Evolutionary conservation across 2,113 vertebrate species (phyloP).

Genomic region (Tricholaema leucomelas): DNA sequence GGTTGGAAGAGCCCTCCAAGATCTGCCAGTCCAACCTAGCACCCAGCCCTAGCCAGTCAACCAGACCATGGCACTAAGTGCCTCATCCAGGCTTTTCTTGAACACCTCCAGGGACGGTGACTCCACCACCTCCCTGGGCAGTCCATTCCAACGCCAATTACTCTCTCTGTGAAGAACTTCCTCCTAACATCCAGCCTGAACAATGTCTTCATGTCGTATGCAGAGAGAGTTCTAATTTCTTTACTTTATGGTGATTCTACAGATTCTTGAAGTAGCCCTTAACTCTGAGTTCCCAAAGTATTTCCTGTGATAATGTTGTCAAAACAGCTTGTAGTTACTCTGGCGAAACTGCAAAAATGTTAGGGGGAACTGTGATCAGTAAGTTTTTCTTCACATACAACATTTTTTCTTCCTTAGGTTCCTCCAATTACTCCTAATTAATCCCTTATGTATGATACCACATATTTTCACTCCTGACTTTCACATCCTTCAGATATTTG

Average conservation of each 20-base stretch:
- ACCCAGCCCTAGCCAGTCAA: too few species aligned
- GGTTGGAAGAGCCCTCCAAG: too few species aligned
- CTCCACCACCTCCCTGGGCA: too few species aligned
- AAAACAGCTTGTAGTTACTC: constrained; percentile 19
- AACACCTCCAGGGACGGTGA: too few species aligned
- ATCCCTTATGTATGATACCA: not conserved
- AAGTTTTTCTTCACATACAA: not conserved
- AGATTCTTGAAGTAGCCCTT: not conserved
- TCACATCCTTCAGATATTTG: constrained; percentile 24
- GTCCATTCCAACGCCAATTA: too few species aligned
- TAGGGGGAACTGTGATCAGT: not conserved
- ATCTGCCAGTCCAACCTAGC: too few species aligned
- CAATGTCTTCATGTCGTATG: rapidly evolving
- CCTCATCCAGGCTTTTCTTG: too few species aligned
- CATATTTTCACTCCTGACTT: not conserved
- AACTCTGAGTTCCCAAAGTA: not conserved
- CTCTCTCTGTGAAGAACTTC: too few species aligned
- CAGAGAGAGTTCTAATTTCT: not conserved
- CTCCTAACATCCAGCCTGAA: too few species aligned
- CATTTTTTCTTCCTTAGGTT: constrained; percentile 22
- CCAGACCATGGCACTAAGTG: too few species aligned
- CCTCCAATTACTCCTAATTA: constrained; percentile 32
- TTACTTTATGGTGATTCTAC: not conserved
- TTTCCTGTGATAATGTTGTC: constrained; percentile 9
- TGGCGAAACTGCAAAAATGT: constrained; percentile 9